These are phyloP conservation scores for Eilema depressum DNA, from an alignment of 2,888 invertebrate species.

Conservation along the genomic window DNA sequence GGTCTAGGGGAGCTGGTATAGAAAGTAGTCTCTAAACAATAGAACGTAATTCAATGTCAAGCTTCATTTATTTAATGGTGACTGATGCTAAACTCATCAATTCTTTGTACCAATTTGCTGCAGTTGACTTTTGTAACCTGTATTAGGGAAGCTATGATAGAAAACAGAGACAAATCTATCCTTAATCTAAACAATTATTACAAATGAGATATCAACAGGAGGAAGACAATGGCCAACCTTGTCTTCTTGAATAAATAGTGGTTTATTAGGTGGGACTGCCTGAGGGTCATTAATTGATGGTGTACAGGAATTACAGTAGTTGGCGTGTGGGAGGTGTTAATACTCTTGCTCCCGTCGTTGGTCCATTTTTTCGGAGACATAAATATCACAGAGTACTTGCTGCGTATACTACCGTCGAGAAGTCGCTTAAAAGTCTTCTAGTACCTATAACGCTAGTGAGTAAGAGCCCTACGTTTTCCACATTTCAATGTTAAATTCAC, in stretches of 20 bases:
- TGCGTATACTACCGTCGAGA: too few relatives aligned
- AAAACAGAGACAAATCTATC: conserved; percentile 17
- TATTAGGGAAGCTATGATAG: background rate
- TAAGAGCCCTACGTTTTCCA: too few relatives aligned
- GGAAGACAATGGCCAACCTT: background rate
- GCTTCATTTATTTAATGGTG: conserved; percentile 21
- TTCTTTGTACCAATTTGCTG: conserved; percentile 37
- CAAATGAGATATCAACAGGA: background rate
- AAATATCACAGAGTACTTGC: too few relatives aligned
- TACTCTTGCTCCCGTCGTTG: too few relatives aligned
- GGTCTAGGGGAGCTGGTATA: background rate
- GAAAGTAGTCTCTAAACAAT: background rate
- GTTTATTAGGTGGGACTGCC: background rate
- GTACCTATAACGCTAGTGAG: too few relatives aligned
- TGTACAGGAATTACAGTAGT: background rate
- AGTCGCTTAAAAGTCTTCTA: too few relatives aligned
- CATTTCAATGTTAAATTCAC: too few relatives aligned
- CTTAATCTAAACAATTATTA: conserved; percentile 13
- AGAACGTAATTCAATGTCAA: conserved; percentile 5
- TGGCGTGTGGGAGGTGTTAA: background rate
- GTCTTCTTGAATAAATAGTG: background rate
- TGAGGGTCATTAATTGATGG: background rate
- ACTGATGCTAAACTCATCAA: conserved; percentile 29
- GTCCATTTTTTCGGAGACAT: too few relatives aligned
- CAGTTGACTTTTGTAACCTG: conserved; percentile 30